These are phyloP conservation scores for Lophura nycthemera DNA, from an alignment of 2,113 vertebrate genomes.

Conservation along the genomic window DNA sequence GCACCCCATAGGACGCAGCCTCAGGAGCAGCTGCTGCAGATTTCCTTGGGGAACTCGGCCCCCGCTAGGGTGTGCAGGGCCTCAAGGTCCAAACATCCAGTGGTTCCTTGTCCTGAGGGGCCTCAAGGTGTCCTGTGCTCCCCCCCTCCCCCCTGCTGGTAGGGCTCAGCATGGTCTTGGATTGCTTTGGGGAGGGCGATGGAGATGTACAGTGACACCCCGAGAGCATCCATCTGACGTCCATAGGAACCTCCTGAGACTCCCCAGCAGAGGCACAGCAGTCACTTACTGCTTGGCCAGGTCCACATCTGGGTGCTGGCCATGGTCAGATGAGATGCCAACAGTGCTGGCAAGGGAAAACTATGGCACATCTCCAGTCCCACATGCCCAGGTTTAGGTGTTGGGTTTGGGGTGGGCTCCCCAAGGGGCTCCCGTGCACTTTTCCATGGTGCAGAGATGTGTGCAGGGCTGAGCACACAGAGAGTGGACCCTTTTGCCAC, in stretches of 20 bases:
- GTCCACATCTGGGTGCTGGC: not conserved
- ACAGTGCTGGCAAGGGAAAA: not conserved
- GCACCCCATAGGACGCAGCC: accelerated
- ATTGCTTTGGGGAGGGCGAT: not conserved
- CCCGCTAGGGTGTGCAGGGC: not conserved
- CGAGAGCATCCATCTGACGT: accelerated
- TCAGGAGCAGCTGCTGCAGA: not conserved
- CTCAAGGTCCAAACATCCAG: not conserved
- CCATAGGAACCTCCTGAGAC: not conserved
- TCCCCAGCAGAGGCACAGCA: not conserved
- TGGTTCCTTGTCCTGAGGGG: accelerated
- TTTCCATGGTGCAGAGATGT: conserved; percentile 70
- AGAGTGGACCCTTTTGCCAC: not conserved
- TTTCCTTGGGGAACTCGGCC: accelerated
- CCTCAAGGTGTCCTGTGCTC: not conserved
- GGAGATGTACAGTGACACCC: accelerated
- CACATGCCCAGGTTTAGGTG: not conserved
- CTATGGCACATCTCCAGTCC: not conserved
- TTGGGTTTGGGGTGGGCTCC: not conserved
- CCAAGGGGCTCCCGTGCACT: conserved; percentile 1
- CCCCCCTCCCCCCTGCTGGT: not conserved
- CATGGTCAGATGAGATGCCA: not conserved
- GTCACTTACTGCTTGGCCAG: not conserved
- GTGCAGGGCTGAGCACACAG: conserved; percentile 64
- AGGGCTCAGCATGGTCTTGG: not conserved